Conservation (phyloP, 2,888 invertebrate species). For the Anthophora plumipes region DNA sequence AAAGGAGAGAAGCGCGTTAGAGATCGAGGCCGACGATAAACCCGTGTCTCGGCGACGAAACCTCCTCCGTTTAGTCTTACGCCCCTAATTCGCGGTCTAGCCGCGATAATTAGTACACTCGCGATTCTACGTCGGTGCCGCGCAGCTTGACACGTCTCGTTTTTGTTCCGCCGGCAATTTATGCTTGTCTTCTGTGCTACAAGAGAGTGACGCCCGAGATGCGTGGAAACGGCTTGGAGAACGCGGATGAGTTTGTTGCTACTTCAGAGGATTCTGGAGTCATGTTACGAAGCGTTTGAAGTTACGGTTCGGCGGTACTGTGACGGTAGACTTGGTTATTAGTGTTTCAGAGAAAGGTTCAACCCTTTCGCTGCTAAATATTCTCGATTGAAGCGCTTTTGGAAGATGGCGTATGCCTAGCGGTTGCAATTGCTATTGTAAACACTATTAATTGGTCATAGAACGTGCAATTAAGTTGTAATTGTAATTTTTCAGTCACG, state of each 20-base stretch:
- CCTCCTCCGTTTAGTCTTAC: constrained; percentile 63
- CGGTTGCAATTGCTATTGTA: too few relatives aligned
- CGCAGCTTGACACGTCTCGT: constrained; percentile 4
- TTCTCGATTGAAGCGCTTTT: too few relatives aligned
- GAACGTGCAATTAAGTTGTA: too few relatives aligned
- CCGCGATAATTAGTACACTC: constrained; percentile 73
- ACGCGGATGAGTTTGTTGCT: not conserved
- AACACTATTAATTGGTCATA: too few relatives aligned
- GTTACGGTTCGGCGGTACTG: not conserved
- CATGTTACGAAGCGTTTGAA: not conserved
- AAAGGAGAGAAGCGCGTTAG: constrained; percentile 23
- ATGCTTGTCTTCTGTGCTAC: not conserved
- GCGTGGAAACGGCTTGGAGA: constrained; percentile 5
- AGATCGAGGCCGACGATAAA: constrained; percentile 71
- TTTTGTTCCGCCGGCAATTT: constrained; percentile 27
- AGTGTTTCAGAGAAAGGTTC: too few relatives aligned
- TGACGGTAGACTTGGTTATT: too few relatives aligned
- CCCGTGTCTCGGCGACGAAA: constrained; percentile 39
- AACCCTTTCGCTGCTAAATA: too few relatives aligned
- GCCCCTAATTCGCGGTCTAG: constrained; percentile 75
- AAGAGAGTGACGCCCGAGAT: constrained; percentile 1
- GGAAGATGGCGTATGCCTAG: too few relatives aligned
- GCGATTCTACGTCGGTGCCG: constrained; percentile 21
- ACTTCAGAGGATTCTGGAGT: not conserved
- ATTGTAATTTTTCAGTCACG: too few relatives aligned